Base-by-base conservation (phyloP, 2,113 vertebrate species). In the Hassar affinis region DNA sequence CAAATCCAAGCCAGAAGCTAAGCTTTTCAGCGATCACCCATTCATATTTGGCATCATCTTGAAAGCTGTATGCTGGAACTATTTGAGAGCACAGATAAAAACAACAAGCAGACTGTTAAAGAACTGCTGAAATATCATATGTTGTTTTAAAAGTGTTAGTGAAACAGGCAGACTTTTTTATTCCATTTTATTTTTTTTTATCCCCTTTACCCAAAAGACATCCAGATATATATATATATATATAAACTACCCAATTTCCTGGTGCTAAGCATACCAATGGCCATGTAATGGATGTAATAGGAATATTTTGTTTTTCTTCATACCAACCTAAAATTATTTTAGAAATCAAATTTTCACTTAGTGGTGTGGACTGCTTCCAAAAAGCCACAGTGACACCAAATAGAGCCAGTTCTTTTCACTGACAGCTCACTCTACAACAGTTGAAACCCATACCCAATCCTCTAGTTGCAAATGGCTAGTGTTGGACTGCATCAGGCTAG, bases 31-130 rank as follows among this genome's bases (percentile, higher is more conserved):
- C 92, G 92, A 92, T 92, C 91, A 88, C 88, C 90, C 92, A 83
- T 91, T 93, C 92, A 80, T 84, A 87, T 89, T 90, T 94, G 94
- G 93, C 93, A 91, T 35, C 0, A 85, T 87, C 92, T 94, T 88
- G 92, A 88, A 94, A 92, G 92, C 90, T 89, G 30, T 89, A 86
- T 82, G 78, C 90, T 91, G 91, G 89, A 92, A 92, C 90, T 90
- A 89, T 91, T 91, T 90, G 92, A 94, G 88, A 92, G 92, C 89
- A 89, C 91, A 92, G 92, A 94, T 95, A 93, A 93, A 94, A 93
- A 94, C 92, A 93, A 94, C 94, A 94, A 92, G 92, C 91, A 92
- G 92, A 94, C 91, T 92, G 92, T 93, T 93, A 90, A 93, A 78
- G 74, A 82, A 82, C 85, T 64, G 76, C 81, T 80, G 66, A 68